A percentile compares a stretch with the other conserved stretches of the same genome.
These are phyloP conservation scores for Gymnogyps californianus DNA, from an alignment of 2,113 vertebrate genomes.

Conservation along the genomic window DNA sequence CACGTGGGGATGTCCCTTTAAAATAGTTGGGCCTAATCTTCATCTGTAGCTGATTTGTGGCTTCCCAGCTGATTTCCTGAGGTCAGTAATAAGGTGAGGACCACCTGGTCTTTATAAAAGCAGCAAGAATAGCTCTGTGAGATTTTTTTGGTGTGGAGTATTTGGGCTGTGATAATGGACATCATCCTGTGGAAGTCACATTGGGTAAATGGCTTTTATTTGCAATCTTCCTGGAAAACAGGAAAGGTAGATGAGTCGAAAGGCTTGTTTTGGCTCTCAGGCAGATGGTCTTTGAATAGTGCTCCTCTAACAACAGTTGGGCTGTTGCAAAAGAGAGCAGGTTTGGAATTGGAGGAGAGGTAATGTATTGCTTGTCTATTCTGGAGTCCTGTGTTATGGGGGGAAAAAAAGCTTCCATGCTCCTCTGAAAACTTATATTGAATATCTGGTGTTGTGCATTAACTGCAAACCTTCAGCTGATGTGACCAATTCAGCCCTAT, in stretches of 20 bases:
- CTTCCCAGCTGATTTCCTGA: not conserved
- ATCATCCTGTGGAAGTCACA: fast-evolving
- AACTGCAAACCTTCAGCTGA: not conserved
- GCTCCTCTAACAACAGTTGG: not conserved
- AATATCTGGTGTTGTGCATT: not conserved
- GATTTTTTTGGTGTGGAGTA: not conserved
- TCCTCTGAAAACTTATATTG: not conserved
- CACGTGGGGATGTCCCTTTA: not conserved
- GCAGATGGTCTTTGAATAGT: too few species aligned
- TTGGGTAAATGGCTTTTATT: not conserved
- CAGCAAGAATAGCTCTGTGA: fast-evolving
- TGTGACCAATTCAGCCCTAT: fast-evolving
- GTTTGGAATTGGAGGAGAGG: not conserved
- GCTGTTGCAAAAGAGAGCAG: not conserved
- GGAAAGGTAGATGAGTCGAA: not conserved
- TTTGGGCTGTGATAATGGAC: not conserved
- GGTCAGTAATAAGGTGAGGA: not conserved
- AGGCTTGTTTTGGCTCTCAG: not conserved
- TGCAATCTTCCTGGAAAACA: not conserved
- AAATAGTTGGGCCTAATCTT: not conserved
- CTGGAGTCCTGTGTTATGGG: not conserved
- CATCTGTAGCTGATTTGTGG: not conserved
- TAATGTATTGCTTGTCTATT: fast-evolving
- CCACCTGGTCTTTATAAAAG: not conserved
- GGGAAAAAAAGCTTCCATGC: fast-evolving